These are phyloP conservation scores for Microtus oregoni DNA, from an alignment of 2,113 vertebrate genomes.

Conservation along the genomic window DNA sequence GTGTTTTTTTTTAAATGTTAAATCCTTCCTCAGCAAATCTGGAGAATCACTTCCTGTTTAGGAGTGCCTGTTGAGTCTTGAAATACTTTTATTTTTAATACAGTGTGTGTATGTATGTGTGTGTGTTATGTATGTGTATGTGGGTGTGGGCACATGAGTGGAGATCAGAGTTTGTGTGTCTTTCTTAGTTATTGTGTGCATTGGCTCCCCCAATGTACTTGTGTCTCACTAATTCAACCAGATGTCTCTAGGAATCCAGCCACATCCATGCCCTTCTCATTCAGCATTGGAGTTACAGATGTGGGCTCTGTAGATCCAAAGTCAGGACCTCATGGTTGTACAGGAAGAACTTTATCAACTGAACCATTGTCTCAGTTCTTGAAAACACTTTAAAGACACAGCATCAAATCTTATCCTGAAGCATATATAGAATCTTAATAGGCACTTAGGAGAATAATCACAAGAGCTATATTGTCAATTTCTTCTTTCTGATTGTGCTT, in stretches of 20 bases:
- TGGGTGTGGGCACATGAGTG: not conserved
- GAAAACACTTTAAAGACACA: constrained; percentile 22
- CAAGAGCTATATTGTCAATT: not conserved
- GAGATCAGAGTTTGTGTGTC: not conserved
- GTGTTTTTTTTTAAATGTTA: not conserved
- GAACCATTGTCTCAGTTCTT: not conserved
- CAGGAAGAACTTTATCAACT: not conserved
- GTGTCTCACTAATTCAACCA: not conserved
- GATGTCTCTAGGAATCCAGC: not conserved
- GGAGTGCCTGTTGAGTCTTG: not conserved
- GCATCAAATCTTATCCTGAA: constrained; percentile 38
- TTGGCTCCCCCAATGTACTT: not conserved
- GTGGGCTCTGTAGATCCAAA: not conserved
- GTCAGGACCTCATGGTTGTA: not conserved
- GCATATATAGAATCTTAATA: constrained; percentile 26
- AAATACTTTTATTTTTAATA: constrained; percentile 27
- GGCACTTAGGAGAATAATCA: constrained; percentile 29
- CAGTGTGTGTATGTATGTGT: not conserved
- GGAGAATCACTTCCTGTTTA: constrained; percentile 33
- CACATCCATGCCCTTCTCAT: not conserved
- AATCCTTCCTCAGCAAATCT: not conserved
- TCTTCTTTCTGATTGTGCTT: not conserved
- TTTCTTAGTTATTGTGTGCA: not conserved
- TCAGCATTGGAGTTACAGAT: not conserved
- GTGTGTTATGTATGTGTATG: not conserved